Evolutionary conservation across 2,888 invertebrate species (phyloP), one percentile per base, ranked within the genome.

Genomic region (Dolichomitus sp.): DNA sequence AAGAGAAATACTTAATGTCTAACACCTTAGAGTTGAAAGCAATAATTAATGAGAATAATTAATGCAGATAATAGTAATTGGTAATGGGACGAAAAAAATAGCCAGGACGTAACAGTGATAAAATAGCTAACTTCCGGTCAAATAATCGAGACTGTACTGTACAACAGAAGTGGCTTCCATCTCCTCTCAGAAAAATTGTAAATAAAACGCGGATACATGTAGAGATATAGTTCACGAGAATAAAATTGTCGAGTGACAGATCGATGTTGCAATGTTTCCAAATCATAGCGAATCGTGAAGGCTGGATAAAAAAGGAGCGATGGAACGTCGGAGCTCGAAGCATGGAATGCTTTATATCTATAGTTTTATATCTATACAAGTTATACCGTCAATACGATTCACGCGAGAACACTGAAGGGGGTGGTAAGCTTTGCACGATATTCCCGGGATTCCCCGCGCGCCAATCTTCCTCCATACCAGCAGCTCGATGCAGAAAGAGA

Each of bases 391-490:
- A 37, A 69, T 69, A 30, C 52, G 52, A 69, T 69, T 66, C 50
- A 48, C 66, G 33, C 52, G 37, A 19, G 37, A 2, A 69, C 19
- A 19, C 30, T 14, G 52, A 37, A 69, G 68, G 48, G 68, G 68
- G 50, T 50, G 68, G 33, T 37, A 69, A 69, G 68, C 68, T 69
- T 33, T 52, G n/a, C 52, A 27, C 52, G 52, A 69, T 69, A 69
- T 52, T 52, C 68, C n/a, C 50, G 66, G 63, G 57, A 50, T 81
- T 72, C 45, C 0, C n/a, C 33, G 48, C 27, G 48, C 75, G 70
- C 45, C 76, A 81, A 81, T 81, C 66, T 81, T 76, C 37, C 50
- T 65, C n/a, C 6, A 30, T 57, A 50, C 17, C 50, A 33, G 65
- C 50, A 9, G 17, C 23, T 63, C 57, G 65, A 72, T 48, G 48